phyloP scores from a whole-genome alignment of 2,888 invertebrate species.

The Proisotoma minuta region DNA sequence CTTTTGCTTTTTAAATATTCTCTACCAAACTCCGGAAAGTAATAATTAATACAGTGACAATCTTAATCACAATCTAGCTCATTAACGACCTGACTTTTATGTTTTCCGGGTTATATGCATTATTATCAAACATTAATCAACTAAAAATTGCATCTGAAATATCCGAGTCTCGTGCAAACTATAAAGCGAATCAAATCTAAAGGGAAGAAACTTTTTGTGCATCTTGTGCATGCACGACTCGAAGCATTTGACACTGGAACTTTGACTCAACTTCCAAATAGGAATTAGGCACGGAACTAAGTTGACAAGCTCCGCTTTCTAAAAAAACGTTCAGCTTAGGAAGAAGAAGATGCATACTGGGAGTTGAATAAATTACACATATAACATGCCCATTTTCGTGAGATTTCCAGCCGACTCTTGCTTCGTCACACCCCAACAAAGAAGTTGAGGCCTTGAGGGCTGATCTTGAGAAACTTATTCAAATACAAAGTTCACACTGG shows the following conservation, averaged over 20 bases:
- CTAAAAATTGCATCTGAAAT: too few relatives aligned
- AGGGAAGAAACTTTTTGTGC: too few relatives aligned
- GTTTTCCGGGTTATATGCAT: not conserved
- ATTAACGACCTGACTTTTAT: not conserved
- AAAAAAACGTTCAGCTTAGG: too few relatives aligned
- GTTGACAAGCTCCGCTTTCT: too few relatives aligned
- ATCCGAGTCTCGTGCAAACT: too few relatives aligned
- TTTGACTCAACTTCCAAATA: not conserved
- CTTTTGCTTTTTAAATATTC: conserved; percentile 1
- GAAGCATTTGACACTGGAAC: not conserved
- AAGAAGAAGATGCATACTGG: conserved; percentile 5
- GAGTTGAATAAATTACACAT: conserved; percentile 13
- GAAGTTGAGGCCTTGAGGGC: not conserved
- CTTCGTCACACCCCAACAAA: conserved; percentile 10
- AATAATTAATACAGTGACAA: not conserved
- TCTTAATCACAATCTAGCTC: conserved; percentile 3
- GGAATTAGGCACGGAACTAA: not conserved
- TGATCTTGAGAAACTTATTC: conserved; percentile 6
- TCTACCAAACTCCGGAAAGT: not conserved
- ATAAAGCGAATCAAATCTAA: too few relatives aligned
- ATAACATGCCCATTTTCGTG: conserved; percentile 17
- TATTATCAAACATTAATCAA: too few relatives aligned
- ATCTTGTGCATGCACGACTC: not conserved
- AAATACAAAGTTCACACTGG: conserved; percentile 6
- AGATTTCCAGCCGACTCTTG: conserved; percentile 5